phyloP scores from a whole-genome alignment of 2,888 invertebrate species.

The Meta bourneti region DNA sequence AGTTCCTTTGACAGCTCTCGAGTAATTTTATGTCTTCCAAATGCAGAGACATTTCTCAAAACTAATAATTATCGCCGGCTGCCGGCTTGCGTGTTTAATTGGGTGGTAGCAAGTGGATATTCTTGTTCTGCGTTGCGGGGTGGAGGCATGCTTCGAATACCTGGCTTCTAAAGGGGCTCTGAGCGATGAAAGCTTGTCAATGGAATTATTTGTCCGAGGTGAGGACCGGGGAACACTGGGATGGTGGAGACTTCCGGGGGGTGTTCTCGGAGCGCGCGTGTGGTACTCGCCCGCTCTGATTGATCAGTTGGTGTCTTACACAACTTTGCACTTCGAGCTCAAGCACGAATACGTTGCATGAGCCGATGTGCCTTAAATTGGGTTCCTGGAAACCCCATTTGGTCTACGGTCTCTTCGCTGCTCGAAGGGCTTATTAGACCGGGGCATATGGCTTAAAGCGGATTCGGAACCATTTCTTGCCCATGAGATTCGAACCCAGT shows the following conservation, averaged over 20 bases:
- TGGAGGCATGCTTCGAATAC: not conserved
- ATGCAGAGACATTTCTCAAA: conserved; percentile 75
- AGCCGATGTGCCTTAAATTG: no score
- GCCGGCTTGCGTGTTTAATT: conserved; percentile 68
- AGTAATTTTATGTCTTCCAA: conserved; percentile 74
- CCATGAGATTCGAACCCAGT: no score
- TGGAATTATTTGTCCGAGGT: conserved; percentile 71
- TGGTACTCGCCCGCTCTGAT: no score
- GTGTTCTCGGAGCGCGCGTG: no score
- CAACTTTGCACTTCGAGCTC: no score
- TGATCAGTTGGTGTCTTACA: no score
- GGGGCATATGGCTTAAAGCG: no score
- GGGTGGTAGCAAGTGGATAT: conserved; percentile 73
- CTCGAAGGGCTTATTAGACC: no score
- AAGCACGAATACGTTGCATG: no score
- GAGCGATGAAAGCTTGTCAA: conserved; percentile 74
- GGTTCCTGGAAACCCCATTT: no score
- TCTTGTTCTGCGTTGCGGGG: conserved; percentile 58
- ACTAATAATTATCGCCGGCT: conserved; percentile 73
- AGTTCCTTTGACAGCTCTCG: conserved; percentile 39
- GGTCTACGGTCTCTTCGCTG: no score
- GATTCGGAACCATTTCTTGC: no score
- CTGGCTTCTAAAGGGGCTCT: conserved; percentile 40
- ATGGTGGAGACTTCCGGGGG: not conserved
- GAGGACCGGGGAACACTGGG: conserved; percentile 22